A percentile compares a stretch with the other conserved stretches of the same genome.
Conservation (phyloP, 2,113 vertebrate genomes). For the Theropithecus gelada region DNA sequence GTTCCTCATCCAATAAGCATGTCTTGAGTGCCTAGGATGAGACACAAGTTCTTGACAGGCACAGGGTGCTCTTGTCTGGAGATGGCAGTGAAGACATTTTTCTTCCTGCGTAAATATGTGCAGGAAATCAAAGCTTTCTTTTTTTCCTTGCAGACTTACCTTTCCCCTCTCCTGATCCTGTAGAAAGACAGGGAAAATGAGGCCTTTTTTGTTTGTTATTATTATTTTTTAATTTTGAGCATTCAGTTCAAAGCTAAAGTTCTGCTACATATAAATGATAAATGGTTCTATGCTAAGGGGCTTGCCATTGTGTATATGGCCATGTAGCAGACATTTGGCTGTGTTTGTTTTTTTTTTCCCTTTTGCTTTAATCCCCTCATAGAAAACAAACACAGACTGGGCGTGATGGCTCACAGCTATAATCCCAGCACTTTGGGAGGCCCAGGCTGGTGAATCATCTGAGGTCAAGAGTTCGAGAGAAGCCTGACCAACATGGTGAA, state of each 20-base stretch:
- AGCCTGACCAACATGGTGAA: too few species aligned
- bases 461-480: too few species aligned
- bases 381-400: background rate
- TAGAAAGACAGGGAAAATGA: background rate
- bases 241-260: background rate
- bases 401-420: too few species aligned
- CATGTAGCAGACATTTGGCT: background rate
- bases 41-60: background rate
- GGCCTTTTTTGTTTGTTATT: background rate
- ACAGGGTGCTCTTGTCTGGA: background rate
- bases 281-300: background rate
- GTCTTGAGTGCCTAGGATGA: conserved; percentile 56
- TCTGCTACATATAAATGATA: background rate
- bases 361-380: background rate
- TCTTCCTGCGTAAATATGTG: background rate
- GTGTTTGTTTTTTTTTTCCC: background rate
- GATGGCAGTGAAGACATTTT: background rate
- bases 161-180: background rate
- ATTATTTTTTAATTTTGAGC: background rate
- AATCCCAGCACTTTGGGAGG: too few species aligned
- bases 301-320: background rate
- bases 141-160: background rate
- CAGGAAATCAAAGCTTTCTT: background rate
- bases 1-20: conserved; percentile 38
- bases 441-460: too few species aligned